Base-by-base conservation (phyloP, 2,797 vertebrate genomes). In the Sebastolobus alascanus region DNA sequence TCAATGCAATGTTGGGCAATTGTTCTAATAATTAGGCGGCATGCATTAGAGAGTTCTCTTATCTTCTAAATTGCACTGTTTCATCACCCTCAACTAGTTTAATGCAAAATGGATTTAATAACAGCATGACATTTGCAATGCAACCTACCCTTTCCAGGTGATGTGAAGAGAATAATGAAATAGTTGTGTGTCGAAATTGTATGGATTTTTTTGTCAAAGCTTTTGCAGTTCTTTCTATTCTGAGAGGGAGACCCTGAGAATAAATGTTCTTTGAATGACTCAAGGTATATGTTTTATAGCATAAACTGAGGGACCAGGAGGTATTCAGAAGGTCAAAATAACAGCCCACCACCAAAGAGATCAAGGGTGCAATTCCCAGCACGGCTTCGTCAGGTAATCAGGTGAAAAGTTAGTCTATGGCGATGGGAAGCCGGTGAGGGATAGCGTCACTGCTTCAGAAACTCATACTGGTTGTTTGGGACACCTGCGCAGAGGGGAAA, bases 1-100 rank as follows among this genome's bases (percentile, higher is more conserved):
- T 68, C 68, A 37, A 61, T 74, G 58, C 43, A 84, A 85, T 87
- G 29, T 59, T n/a, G 16, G 40, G 43, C 25, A 59, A 75, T 82
- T 86, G 71, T 83, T 77, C 61, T 43, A 60, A 85, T 88, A 83
- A 88, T 80, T 73, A 83, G 56, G 16, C n/a, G 25, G 18, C 70
- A 43, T n/a, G 8, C 55, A 82, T 86, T 33, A 60, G 27, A 73
- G 12, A 67, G 46, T 37, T 37, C 13, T 55, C 60, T 75, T 84
- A 73, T 89, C 80, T 75, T 75, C 16, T 10, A 31, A 75, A 82
- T 70, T 64, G 31, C 60, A 43, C n/a, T 16, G 35, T 80, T 76
- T 76, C 61, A 70, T 89, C 73, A 52, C 37, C 38, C 40, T 52
- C 33, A n/a, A 25, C 25, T 25, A 38, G 25, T 69, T 73, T 27